Evolutionary conservation across 1,140 invertebrate species (phyloP).

Genomic region (Drosophila sturtevanti): DNA sequence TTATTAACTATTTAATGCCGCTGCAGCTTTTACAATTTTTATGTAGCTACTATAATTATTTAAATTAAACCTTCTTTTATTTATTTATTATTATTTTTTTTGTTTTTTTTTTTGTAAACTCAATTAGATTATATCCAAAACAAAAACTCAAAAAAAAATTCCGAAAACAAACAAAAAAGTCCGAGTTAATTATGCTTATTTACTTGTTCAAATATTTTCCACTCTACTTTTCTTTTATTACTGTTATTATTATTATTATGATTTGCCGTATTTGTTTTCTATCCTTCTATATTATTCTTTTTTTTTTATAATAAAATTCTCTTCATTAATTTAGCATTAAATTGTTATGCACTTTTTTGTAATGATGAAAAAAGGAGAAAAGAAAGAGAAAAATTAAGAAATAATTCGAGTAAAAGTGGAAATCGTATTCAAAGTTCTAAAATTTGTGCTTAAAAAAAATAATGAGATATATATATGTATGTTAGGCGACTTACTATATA

Average conservation of each 20-base stretch:
- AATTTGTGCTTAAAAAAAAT: constrained; percentile 40
- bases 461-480: constrained; percentile 22
- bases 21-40: constrained; percentile 4
- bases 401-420: constrained; percentile 47
- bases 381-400: constrained; percentile 43
- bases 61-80: not conserved
- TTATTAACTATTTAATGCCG: constrained; percentile 7
- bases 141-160: not conserved
- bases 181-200: constrained; percentile 1
- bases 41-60: constrained; percentile 2
- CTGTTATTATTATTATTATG: not conserved
- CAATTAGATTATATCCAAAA: not conserved
- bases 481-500: constrained; percentile 26
- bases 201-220: not conserved
- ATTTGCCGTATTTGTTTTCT: constrained; percentile 17
- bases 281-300: too few relatives aligned
- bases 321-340: constrained; percentile 54
- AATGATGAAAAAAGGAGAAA: constrained; percentile 39
- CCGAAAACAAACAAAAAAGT: not conserved
- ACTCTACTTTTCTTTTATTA: not conserved
- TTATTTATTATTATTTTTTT: not conserved
- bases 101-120: not conserved
- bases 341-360: constrained; percentile 28
- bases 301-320: constrained; percentile 26
- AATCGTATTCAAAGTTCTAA: constrained; percentile 82